phyloP scores from a whole-genome alignment of 2,888 invertebrate species.

The Leuctra nigra region DNA sequence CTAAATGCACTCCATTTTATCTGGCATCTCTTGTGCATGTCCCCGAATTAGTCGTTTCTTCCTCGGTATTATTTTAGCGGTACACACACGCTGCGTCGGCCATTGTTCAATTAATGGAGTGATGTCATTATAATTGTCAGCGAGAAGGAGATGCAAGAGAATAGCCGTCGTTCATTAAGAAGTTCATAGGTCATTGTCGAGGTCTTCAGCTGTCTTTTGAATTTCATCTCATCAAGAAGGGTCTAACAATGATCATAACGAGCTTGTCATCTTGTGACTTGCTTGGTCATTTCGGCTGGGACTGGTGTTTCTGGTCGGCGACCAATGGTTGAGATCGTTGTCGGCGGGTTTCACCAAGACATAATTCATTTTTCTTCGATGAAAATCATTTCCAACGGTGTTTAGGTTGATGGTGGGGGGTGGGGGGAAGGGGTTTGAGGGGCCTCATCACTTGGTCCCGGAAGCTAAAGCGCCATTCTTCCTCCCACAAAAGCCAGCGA shows the following conservation, averaged over 20 bases:
- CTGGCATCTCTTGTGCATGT: too few relatives aligned
- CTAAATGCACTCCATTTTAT: too few relatives aligned
- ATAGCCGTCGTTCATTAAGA: slow-evolving; percentile 12
- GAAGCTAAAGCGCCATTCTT: slow-evolving; percentile 23
- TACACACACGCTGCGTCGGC: too few relatives aligned
- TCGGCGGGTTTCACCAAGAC: not conserved
- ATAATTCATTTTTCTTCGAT: slow-evolving; percentile 8
- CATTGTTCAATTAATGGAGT: slow-evolving; percentile 4
- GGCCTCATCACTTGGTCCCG: slow-evolving; percentile 21
- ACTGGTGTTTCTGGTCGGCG: not conserved
- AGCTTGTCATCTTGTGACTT: slow-evolving; percentile 14
- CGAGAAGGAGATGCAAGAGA: slow-evolving; percentile 2
- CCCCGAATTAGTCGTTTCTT: too few relatives aligned
- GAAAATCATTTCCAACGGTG: slow-evolving; percentile 6
- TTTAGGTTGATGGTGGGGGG: slow-evolving; percentile 7
- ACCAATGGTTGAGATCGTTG: slow-evolving; percentile 5
- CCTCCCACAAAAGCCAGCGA: slow-evolving; percentile 10
- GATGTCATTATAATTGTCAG: slow-evolving; percentile 10
- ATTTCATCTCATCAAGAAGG: slow-evolving; percentile 1
- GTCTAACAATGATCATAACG: slow-evolving; percentile 17
- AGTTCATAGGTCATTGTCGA: slow-evolving; percentile 1
- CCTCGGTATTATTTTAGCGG: too few relatives aligned
- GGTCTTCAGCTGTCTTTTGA: slow-evolving; percentile 12
- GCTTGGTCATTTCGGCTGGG: not conserved
- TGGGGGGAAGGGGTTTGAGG: too few relatives aligned